These are phyloP conservation scores for Seriola aureovittata DNA, from an alignment of 2,113 vertebrate species.

Conservation along the genomic window DNA sequence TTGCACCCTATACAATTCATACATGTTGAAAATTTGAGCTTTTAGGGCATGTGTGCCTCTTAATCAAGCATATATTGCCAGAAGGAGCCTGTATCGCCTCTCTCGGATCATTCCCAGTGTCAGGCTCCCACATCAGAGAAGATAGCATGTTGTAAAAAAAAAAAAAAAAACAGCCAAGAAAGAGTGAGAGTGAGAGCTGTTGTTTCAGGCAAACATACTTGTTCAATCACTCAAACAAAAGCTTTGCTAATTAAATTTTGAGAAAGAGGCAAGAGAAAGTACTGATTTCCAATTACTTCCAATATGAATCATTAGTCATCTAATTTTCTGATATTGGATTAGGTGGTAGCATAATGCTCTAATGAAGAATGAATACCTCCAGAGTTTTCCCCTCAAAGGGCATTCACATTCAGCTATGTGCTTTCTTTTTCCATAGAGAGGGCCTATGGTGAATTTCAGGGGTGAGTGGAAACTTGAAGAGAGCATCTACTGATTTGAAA, in stretches of 20 bases:
- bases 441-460: slow-evolving; percentile 23
- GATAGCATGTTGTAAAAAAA: slow-evolving; percentile 11
- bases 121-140: slow-evolving; percentile 26
- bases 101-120: slow-evolving; percentile 30
- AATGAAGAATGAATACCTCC: slow-evolving; percentile 59
- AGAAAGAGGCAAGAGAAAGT: slow-evolving; percentile 48
- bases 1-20: not conserved
- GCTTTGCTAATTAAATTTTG: slow-evolving; percentile 59
- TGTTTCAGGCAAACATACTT: slow-evolving; percentile 40
- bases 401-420: not conserved
- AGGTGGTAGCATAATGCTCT: slow-evolving; percentile 47
- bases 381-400: slow-evolving; percentile 35
- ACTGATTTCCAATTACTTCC: slow-evolving; percentile 69
- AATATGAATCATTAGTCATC: slow-evolving; percentile 71
- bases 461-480: slow-evolving; percentile 22
- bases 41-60: slow-evolving; percentile 4
- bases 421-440: slow-evolving; percentile 7
- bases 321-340: slow-evolving; percentile 76
- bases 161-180: not conserved
- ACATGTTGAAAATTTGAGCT: slow-evolving; percentile 6
- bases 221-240: slow-evolving; percentile 50
- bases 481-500: slow-evolving; percentile 12
- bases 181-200: slow-evolving; percentile 13
- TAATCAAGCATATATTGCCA: slow-evolving; percentile 29
- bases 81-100: slow-evolving; percentile 11